A percentile compares a stretch with the other conserved stretches of the same genome.
Evolutionary conservation across 2,113 vertebrate species (phyloP).

Genomic region (Gracilinanus agilis): DNA sequence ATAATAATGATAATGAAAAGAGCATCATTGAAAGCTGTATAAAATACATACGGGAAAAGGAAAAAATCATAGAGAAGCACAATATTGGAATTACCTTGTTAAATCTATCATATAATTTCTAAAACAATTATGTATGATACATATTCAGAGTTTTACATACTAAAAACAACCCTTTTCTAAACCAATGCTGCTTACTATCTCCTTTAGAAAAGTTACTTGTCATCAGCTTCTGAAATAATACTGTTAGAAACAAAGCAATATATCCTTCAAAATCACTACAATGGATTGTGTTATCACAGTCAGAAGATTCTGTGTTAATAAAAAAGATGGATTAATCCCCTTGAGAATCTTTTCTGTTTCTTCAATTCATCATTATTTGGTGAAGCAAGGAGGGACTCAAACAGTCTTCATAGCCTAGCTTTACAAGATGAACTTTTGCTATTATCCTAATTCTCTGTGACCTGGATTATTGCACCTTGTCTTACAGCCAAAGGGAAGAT

Average conservation of each 20-base stretch:
- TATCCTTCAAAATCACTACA: neutral
- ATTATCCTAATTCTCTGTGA: neutral
- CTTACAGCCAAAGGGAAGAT: constrained; percentile 53
- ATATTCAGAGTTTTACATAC: neutral
- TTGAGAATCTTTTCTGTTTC: constrained; percentile 27
- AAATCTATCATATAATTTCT: neutral
- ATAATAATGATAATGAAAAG: neutral
- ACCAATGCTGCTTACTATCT: neutral
- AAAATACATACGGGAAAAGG: neutral
- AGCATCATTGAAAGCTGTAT: neutral
- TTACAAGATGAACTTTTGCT: neutral
- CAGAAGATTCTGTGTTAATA: neutral
- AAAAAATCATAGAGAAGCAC: neutral
- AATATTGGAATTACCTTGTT: neutral
- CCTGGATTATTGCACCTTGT: constrained; percentile 25
- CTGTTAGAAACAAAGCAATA: neutral
- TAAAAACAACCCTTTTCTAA: neutral
- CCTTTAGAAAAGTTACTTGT: neutral
- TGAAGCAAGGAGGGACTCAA: neutral
- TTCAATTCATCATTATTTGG: constrained; percentile 35
- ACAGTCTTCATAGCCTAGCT: constrained; percentile 1
- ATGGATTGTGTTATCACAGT: neutral
- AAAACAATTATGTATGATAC: neutral
- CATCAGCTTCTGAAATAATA: neutral
- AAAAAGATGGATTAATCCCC: neutral